Evolutionary conservation across 2,888 invertebrate genomes (phyloP), one percentile per base, ranked within the genome.

Genomic region (Prenolepis imparis): DNA sequence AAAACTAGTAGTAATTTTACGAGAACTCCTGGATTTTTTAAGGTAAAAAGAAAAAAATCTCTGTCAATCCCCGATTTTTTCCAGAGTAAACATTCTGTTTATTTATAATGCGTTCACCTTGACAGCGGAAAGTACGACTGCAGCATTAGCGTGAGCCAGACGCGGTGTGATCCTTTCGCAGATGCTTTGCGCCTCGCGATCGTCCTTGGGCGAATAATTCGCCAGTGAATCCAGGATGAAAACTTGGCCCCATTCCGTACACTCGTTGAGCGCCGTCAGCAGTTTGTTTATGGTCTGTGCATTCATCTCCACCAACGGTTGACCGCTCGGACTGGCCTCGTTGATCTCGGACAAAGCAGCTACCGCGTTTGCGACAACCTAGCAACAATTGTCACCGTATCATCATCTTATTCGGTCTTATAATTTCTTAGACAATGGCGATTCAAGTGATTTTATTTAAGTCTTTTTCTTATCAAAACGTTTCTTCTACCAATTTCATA

Each of bases 181-280:
- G 91, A 99, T 99, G 90, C 99, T 99, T 95, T 99, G 99, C 1
- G 99, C 99, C 95, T 99, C 99, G 66, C 99, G 96, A 91, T 99
- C 98, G 95, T 99, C 99, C 90, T 98, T 97, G 0, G 99, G 99
- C 67, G 97, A 97, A 95, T 99, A 99, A 96, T 99, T 99, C 28
- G 99, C 98, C 86, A 99, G 95, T 0, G 99, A 98, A 95, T 99
- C 99, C 91, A 99, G 95, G 90, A 99, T 99, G 95, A 99, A 99
- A 83, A 99, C 99, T 95, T 99, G 99, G 0, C 98, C 99, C 99
- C 99, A 99, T 95, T 99, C 99, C 3, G 99, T 99, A 95, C 99
- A 99, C 95, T 99, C 99, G 95, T 99, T 99, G 67, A 99, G 96
- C 9, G 99, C 99, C 0, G 99, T 99, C 84, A 99, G 95, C 18